A percentile compares a stretch with the other conserved stretches of the same genome.
Conservation (phyloP, 2,113 vertebrate species). For the Lates calcarifer region DNA sequence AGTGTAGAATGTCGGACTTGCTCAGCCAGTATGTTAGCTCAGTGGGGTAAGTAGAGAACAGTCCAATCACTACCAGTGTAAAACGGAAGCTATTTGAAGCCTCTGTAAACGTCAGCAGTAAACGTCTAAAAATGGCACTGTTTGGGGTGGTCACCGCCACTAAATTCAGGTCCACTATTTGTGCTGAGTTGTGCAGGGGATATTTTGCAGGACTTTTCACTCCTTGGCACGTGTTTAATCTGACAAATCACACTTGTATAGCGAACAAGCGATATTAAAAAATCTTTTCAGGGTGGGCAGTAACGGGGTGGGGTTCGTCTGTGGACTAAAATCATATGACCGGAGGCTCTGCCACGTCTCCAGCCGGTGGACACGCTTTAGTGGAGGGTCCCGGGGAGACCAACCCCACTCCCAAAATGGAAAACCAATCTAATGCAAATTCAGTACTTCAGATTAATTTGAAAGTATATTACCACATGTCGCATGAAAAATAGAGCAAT, state of each 20-base stretch:
- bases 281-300: conserved; percentile 28
- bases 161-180: conserved; percentile 24
- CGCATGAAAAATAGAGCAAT: not conserved
- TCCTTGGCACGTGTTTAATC: not conserved
- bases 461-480: not conserved
- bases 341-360: conserved; percentile 82
- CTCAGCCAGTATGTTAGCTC: conserved; percentile 66
- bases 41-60: conserved; percentile 59
- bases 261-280: conserved; percentile 2
- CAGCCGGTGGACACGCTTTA: conserved; percentile 66
- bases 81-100: conserved; percentile 83
- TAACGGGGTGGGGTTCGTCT: conserved; percentile 74
- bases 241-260: conserved; percentile 14
- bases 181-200: conserved; percentile 13
- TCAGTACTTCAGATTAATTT: not conserved
- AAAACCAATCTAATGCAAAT: conserved; percentile 14
- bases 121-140: conserved; percentile 79
- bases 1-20: conserved; percentile 75
- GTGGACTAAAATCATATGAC: conserved; percentile 75
- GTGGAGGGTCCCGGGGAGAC: conserved; percentile 44
- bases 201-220: conserved; percentile 3
- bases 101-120: conserved; percentile 81
- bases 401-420: conserved; percentile 33
- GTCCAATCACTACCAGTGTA: conserved; percentile 79
- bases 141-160: conserved; percentile 70